Base-by-base conservation (phyloP, 2,888 invertebrate genomes). In the Ceramica pisi region DNA sequence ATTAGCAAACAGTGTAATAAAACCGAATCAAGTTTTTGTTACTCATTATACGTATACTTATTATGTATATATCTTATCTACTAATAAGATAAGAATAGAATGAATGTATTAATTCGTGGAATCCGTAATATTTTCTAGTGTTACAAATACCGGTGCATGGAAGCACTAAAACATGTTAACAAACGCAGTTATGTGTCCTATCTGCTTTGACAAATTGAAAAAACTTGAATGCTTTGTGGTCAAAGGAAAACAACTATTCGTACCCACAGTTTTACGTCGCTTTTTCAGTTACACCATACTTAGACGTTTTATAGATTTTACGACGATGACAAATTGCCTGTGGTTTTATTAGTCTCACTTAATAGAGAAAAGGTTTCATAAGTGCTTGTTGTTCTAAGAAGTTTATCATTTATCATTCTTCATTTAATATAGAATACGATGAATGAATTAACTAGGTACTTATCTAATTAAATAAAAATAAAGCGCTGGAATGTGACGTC, bases 121-220 rank as follows among this genome's bases (percentile, higher is more conserved):
- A 82, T 79, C 56, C 46, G 19, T 63, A 48, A 61, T 46, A 64
- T 72, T 78, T 71, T 55, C 62, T 31, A 65, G 62, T 44, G 21
- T 57, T 44, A 57, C n/a, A 53, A 77, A 60, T 56, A 38, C 26
- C 31, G 10, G 12, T 26, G 16, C 31, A 53, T 59, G 26, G 19
- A 48, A 38, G 31, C 64, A 66, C 48, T 63, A 64, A 74, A 76
- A 63, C 62, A 55, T 76, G 51, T 66, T 67, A 16, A 71, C 26
- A 7, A 62, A 65, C 55, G 57, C 19, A 62, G 53, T 23, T 80
- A 82, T 88, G 86, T 89, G 89, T 78, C 73, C 64, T 89, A 89
- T 88, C 88, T 88, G 75, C 74, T 68, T 80, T n/a, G 62, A 63
- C 75, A 44, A 78, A 69, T 66, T 67, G 57, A 68, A 70, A 83